These are phyloP conservation scores for Pantherophis guttatus DNA, from an alignment of 2,113 vertebrate genomes.

Conservation along the genomic window DNA sequence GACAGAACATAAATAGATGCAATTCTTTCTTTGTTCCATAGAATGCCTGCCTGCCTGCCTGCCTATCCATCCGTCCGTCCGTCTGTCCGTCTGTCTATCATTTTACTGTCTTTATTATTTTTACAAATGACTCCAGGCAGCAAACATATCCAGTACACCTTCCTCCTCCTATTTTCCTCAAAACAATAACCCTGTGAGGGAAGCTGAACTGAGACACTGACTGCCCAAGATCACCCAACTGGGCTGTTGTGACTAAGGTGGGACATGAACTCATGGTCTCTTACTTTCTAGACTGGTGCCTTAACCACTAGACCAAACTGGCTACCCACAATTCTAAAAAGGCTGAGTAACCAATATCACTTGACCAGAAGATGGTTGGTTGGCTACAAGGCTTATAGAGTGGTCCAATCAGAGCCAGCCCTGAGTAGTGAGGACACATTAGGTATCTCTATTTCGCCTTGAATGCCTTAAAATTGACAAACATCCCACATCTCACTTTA, in stretches of 20 bases:
- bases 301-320: no score
- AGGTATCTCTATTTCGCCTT: background rate
- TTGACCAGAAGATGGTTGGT: background rate
- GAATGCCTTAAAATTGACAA: background rate
- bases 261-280: no score
- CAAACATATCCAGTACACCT: no score
- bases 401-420: background rate
- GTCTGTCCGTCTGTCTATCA: no score
- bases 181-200: no score
- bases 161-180: no score
- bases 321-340: background rate
- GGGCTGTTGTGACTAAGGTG: no score
- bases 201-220: no score
- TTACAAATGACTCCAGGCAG: no score
- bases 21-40: background rate
- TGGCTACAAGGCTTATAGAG: background rate
- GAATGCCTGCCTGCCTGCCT: background rate
- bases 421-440: background rate
- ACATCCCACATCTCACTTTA: background rate
- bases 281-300: no score
- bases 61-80: accelerated
- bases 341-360: background rate
- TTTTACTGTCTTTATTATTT: no score
- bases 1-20: background rate
- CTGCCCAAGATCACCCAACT: no score